Evolutionary conservation across 1,140 invertebrate genomes (phyloP).

Genomic region (Drosophila arawakana): DNA sequence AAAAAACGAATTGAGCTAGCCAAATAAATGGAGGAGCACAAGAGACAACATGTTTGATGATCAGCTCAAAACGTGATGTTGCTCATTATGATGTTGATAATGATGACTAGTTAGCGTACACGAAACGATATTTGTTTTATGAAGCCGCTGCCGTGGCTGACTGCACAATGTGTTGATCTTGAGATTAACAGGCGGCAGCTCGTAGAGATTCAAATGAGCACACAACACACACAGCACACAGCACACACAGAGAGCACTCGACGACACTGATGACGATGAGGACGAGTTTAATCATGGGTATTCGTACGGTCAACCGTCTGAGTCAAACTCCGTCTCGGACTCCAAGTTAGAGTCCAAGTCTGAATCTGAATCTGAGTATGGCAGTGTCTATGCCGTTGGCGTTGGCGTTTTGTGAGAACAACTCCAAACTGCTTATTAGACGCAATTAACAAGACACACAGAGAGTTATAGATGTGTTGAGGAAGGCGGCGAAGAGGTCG

Average conservation of each 20-base stretch:
- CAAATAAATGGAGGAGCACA: slow-evolving; percentile 56
- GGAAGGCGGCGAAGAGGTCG: slow-evolving; percentile 8
- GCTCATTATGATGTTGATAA: slow-evolving; percentile 41
- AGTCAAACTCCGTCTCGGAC: slow-evolving; percentile 9
- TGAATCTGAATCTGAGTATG: slow-evolving; percentile 16
- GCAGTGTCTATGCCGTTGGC: slow-evolving; percentile 54
- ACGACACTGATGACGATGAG: slow-evolving; percentile 51
- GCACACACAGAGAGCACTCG: slow-evolving; percentile 2
- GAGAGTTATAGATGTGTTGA: neutral
- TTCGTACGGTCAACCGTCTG: slow-evolving; percentile 49
- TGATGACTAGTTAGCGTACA: slow-evolving; percentile 74
- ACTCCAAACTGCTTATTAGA: slow-evolving; percentile 81
- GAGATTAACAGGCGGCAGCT: slow-evolving; percentile 78
- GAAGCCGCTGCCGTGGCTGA: slow-evolving; percentile 56
- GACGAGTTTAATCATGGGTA: slow-evolving; percentile 66
- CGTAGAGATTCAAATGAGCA: slow-evolving; percentile 79
- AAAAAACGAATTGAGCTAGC: slow-evolving; percentile 66
- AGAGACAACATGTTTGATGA: slow-evolving; percentile 19
- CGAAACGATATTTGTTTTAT: slow-evolving; percentile 79
- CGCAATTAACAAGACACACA: slow-evolving; percentile 74
- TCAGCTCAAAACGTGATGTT: slow-evolving; percentile 17
- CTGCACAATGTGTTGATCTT: slow-evolving; percentile 77
- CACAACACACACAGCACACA: slow-evolving; percentile 32
- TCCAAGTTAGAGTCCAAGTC: slow-evolving; percentile 22
- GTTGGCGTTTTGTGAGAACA: slow-evolving; percentile 81